phyloP scores from a whole-genome alignment of 2,888 invertebrate species.

The Bhutanitis thaidina region DNA sequence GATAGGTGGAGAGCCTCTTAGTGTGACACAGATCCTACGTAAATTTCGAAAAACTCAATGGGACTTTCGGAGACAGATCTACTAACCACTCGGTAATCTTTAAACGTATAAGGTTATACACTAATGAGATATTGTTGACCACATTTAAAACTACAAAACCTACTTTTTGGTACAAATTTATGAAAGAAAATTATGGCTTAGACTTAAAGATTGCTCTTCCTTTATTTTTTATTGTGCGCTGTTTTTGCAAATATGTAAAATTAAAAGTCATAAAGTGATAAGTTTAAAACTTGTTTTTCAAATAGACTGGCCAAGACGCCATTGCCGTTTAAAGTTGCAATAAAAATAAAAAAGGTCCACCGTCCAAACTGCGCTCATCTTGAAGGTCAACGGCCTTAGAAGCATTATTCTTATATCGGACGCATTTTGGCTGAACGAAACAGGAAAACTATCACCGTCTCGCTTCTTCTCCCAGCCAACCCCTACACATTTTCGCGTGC shows the following conservation, averaged over 20 bases:
- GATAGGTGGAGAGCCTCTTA: no score
- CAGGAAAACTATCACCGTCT: constrained; percentile 51
- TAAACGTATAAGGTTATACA: no score
- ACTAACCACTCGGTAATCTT: no score
- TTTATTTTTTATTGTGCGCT: neutral
- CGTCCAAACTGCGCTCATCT: constrained; percentile 47
- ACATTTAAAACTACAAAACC: no score
- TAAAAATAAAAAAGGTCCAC: constrained; percentile 35
- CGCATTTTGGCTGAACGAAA: constrained; percentile 72
- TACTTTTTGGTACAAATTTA: no score
- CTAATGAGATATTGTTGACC: no score
- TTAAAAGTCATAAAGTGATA: neutral
- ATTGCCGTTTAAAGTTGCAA: constrained; percentile 20
- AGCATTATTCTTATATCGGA: constrained; percentile 78
- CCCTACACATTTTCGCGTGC: constrained; percentile 66
- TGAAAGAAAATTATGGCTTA: no score
- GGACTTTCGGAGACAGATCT: no score
- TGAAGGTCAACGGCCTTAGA: constrained; percentile 67
- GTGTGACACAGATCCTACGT: no score
- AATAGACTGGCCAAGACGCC: constrained; percentile 12
- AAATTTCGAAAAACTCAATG: no score
- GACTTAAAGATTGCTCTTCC: no score
- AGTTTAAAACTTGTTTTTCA: neutral
- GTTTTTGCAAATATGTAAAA: neutral
- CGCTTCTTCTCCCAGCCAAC: constrained; percentile 44